Evolutionary conservation across 2,888 invertebrate genomes (phyloP).

Genomic region (Lochmaea crataegi): DNA sequence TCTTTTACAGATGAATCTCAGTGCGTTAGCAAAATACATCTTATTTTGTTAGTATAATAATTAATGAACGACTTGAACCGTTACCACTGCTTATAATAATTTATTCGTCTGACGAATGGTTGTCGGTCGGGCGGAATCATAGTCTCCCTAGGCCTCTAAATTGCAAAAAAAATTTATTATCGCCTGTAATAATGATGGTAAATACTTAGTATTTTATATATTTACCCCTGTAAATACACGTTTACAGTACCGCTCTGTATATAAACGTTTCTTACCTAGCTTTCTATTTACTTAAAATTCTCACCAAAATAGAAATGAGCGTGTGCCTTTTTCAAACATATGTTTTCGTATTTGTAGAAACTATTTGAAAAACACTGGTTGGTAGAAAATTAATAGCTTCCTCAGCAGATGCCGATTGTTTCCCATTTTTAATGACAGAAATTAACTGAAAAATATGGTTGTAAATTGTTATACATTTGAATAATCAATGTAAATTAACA

Average conservation of each 20-base stretch:
- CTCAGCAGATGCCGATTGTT: slow-evolving; percentile 45
- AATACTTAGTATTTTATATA: not conserved
- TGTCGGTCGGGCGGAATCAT: too few species aligned
- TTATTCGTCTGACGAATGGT: too few species aligned
- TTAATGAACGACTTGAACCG: too few species aligned
- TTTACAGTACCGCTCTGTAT: not conserved
- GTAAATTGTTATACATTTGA: not conserved
- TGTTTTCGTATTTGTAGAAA: slow-evolving; percentile 59
- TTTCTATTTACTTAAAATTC: slow-evolving; percentile 10
- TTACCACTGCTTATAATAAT: too few species aligned
- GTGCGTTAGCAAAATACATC: too few species aligned
- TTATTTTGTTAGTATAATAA: too few species aligned
- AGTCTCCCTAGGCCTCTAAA: too few species aligned
- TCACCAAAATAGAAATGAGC: slow-evolving; percentile 33
- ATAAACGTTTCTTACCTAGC: not conserved
- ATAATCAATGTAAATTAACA: not conserved
- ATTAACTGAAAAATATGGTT: not conserved
- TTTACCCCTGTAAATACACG: not conserved
- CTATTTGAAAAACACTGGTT: slow-evolving; percentile 43
- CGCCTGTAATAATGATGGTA: too few species aligned
- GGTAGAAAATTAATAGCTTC: slow-evolving; percentile 54
- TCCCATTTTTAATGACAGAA: slow-evolving; percentile 2
- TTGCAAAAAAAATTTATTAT: too few species aligned
- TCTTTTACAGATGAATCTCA: too few species aligned
- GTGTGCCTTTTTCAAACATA: slow-evolving; percentile 48